Percentiles rank a stretch among this genome's conserved stretches.
These are phyloP conservation scores for Sebastes miniatus DNA, from an alignment of 2,797 vertebrate species.

Conservation along the genomic window DNA sequence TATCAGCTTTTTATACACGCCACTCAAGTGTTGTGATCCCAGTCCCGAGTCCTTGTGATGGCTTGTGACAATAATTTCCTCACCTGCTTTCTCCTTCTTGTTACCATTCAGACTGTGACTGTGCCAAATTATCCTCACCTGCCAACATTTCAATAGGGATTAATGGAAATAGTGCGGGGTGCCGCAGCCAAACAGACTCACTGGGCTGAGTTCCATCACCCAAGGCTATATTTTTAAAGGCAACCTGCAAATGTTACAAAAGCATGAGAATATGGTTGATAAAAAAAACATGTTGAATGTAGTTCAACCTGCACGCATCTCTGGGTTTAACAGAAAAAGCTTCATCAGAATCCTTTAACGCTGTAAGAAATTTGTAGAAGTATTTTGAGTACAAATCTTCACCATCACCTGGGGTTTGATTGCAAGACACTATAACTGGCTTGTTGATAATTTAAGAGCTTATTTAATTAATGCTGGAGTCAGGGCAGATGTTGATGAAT, in stretches of 20 bases:
- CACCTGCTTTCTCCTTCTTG: constrained; percentile 45
- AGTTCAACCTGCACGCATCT: constrained; percentile 14
- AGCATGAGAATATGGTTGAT: background rate
- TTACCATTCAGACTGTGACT: constrained; percentile 51
- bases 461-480: constrained; percentile 61
- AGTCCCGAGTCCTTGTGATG: constrained; percentile 23
- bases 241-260: constrained; percentile 21
- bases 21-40: constrained; percentile 33
- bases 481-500: constrained; percentile 68
- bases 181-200: constrained; percentile 52
- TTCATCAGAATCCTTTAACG: constrained; percentile 7
- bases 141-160: constrained; percentile 67
- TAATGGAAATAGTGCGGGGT: constrained; percentile 55
- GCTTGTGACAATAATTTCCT: constrained; percentile 48
- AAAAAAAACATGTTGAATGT: background rate
- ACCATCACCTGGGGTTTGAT: constrained; percentile 53
- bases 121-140: constrained; percentile 67
- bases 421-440: constrained; percentile 43
- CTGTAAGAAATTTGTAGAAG: constrained; percentile 20
- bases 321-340: constrained; percentile 2
- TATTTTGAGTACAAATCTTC: constrained; percentile 26
- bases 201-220: constrained; percentile 55
- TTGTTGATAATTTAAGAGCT: constrained; percentile 63
- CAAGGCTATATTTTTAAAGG: constrained; percentile 43
- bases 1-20: background rate